Percentiles rank a stretch among this genome's conserved stretches.
Conservation (phyloP, 2,888 invertebrate species). For the Tuberolachnus salignus region DNA sequence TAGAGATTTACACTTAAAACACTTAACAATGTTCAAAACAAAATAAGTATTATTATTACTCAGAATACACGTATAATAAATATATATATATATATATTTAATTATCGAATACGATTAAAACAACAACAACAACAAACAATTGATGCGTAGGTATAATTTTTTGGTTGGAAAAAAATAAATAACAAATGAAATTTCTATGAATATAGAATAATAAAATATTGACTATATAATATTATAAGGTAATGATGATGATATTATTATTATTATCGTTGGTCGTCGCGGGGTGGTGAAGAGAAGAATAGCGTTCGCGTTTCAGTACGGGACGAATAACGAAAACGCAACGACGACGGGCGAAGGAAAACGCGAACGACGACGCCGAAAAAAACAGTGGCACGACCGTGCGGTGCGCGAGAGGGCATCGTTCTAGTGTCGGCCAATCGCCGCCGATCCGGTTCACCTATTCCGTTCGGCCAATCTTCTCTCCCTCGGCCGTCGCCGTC, state of each 20-base stretch:
- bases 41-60: slow-evolving; percentile 16
- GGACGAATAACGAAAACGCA: slow-evolving; percentile 9
- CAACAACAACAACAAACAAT: neutral
- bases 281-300: neutral
- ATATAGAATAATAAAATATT: neutral
- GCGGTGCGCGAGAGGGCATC: slow-evolving; percentile 53
- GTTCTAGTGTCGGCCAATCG: slow-evolving; percentile 55
- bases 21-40: slow-evolving; percentile 19
- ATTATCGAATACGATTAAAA: neutral
- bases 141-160: slow-evolving; percentile 13
- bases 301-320: slow-evolving; percentile 18
- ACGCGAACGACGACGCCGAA: slow-evolving; percentile 37
- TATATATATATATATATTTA: neutral
- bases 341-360: slow-evolving; percentile 26
- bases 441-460: slow-evolving; percentile 55
- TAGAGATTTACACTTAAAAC: slow-evolving; percentile 39
- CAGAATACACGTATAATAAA: neutral
- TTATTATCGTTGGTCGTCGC: neutral
- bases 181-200: neutral
- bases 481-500: slow-evolving; percentile 20
- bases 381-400: slow-evolving; percentile 33
- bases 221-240: slow-evolving; percentile 16
- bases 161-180: slow-evolving; percentile 9
- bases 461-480: slow-evolving; percentile 54
- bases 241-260: neutral